phyloP scores from a whole-genome alignment of 2,888 invertebrate species.

The Dynastes maya region DNA sequence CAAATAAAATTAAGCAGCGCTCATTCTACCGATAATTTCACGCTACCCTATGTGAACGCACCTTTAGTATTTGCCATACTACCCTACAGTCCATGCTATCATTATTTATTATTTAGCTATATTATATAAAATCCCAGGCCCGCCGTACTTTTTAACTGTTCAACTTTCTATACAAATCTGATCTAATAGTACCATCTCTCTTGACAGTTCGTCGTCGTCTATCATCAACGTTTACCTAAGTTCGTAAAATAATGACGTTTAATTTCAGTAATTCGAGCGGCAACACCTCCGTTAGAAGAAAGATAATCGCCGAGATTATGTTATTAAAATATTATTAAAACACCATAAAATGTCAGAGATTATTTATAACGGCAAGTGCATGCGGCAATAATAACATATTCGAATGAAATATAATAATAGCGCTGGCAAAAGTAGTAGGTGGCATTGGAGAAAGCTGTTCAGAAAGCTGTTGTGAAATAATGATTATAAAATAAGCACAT shows the following conservation, averaged over 20 bases:
- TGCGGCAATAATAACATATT: conserved; percentile 23
- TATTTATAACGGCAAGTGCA: conserved; percentile 32
- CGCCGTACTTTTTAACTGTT: too few relatives aligned
- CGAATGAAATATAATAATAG: conserved; percentile 34
- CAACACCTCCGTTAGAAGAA: conserved; percentile 4
- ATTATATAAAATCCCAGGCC: too few relatives aligned
- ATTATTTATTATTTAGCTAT: too few relatives aligned
- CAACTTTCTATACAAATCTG: background rate
- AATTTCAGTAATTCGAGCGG: conserved; percentile 13
- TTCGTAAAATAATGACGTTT: conserved; percentile 18
- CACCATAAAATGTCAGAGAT: conserved; percentile 36
- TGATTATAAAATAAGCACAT: conserved; percentile 35
- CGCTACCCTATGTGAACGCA: too few relatives aligned
- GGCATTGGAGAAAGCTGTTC: conserved; percentile 38
- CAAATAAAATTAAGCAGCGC: too few relatives aligned
- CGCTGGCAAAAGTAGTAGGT: conserved; percentile 28
- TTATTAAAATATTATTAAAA: conserved; percentile 33
- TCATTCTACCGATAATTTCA: too few relatives aligned
- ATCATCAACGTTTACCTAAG: background rate
- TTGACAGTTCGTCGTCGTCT: background rate
- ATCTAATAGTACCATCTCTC: too few relatives aligned
- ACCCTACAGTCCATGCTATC: too few relatives aligned
- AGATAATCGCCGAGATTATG: conserved; percentile 21
- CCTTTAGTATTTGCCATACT: too few relatives aligned
- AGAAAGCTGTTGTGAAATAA: conserved; percentile 42